phyloP scores from a whole-genome alignment of 2,888 invertebrate species.

The Zaprionus lineosus region DNA sequence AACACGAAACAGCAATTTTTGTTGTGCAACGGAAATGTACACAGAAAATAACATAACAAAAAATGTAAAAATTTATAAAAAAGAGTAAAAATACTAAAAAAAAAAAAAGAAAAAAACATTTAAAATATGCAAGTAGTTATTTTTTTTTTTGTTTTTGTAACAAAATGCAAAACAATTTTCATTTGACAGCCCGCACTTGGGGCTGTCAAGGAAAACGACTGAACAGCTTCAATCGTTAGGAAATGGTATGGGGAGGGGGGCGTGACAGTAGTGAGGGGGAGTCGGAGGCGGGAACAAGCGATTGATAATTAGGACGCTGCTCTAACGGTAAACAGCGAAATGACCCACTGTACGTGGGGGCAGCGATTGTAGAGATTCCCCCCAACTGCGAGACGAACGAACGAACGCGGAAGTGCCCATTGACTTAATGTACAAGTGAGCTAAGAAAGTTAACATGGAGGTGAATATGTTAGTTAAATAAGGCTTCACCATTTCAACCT shows the following conservation, averaged over 20 bases:
- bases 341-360: too few relatives aligned
- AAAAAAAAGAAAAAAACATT: constrained; percentile 6
- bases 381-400: too few relatives aligned
- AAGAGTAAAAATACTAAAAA: constrained; percentile 29
- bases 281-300: too few relatives aligned
- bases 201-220: constrained; percentile 24
- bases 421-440: too few relatives aligned
- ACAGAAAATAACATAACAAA: constrained; percentile 13
- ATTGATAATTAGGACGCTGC: constrained; percentile 23
- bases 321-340: constrained; percentile 40
- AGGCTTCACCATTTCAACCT: too few relatives aligned
- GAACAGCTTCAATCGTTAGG: neutral
- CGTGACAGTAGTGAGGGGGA: neutral
- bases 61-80: constrained; percentile 26
- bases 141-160: too few relatives aligned
- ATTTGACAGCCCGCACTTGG: constrained; percentile 38
- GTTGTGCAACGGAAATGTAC: constrained; percentile 58
- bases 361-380: too few relatives aligned
- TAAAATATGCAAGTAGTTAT: constrained; percentile 19
- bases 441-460: constrained; percentile 7
- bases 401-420: too few relatives aligned
- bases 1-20: constrained; percentile 17
- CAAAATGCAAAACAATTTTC: constrained; percentile 42
- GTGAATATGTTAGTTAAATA: too few relatives aligned
- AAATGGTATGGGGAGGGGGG: neutral